These are phyloP conservation scores for Vombatus ursinus DNA, from an alignment of 2,113 vertebrate species.

Conservation along the genomic window DNA sequence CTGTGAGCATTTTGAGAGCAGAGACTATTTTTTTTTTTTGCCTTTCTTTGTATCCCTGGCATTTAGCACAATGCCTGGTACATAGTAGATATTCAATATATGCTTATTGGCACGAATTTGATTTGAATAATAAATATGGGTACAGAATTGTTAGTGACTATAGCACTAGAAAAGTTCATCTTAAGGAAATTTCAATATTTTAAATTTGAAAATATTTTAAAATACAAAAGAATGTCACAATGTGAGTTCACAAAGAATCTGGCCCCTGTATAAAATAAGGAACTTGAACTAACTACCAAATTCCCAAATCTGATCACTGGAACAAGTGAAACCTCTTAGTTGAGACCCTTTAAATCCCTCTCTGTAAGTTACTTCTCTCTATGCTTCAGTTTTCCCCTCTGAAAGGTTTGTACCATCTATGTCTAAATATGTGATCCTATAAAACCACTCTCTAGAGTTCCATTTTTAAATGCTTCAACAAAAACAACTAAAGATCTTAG, in stretches of 20 bases:
- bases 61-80: not conserved
- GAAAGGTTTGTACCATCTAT: not conserved
- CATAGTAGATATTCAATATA: not conserved
- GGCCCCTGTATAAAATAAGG: not conserved
- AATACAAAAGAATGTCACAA: not conserved
- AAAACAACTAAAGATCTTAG: not conserved
- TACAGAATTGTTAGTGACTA: not conserved
- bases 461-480: not conserved
- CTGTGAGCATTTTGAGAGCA: not conserved
- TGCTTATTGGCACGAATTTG: not conserved
- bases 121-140: not conserved
- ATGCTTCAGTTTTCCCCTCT: not conserved
- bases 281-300: not conserved
- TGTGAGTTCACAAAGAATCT: not conserved
- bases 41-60: not conserved
- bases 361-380: not conserved
- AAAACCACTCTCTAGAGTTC: not conserved
- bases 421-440: not conserved
- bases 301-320: not conserved
- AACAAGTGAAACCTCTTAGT: not conserved
- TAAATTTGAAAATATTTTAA: not conserved
- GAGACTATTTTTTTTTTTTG: not conserved
- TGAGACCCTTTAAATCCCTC: not conserved
- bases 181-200: not conserved
- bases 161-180: not conserved